phyloP scores from a whole-genome alignment of 2,797 vertebrate species.

The Syncerus caffer region DNA sequence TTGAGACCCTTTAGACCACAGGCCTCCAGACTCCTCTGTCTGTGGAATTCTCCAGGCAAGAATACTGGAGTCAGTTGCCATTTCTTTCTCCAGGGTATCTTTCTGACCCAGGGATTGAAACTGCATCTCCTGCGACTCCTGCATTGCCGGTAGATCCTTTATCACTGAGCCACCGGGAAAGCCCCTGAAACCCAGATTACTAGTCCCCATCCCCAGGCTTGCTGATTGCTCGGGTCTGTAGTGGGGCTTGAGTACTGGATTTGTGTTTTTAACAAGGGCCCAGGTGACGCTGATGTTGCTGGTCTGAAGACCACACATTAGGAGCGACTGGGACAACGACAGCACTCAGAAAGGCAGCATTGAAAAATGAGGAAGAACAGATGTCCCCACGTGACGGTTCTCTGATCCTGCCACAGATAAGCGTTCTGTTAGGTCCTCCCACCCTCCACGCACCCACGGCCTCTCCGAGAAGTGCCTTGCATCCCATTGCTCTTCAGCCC shows the following conservation, averaged over 20 bases:
- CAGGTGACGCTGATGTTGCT: not conserved
- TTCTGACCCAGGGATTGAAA: not conserved
- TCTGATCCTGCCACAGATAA: not conserved
- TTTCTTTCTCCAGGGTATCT: not conserved
- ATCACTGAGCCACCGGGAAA: not conserved
- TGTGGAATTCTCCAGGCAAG: not conserved
- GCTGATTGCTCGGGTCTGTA: fast-evolving
- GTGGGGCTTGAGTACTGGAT: not conserved
- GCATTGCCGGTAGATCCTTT: not conserved
- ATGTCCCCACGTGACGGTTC: not conserved
- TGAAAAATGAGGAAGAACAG: not conserved
- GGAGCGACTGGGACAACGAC: fast-evolving
- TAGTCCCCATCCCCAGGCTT: too few species aligned
- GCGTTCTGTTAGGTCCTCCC: not conserved
- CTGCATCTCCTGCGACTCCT: not conserved
- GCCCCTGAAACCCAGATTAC: not conserved
- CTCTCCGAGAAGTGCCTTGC: not conserved
- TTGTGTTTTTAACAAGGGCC: not conserved
- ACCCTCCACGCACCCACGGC: fast-evolving
- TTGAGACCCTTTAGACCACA: not conserved
- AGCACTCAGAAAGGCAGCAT: not conserved
- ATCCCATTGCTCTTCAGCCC: not conserved
- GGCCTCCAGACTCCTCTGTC: not conserved
- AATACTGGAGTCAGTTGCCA: not conserved
- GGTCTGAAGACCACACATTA: not conserved